Base-by-base conservation (phyloP, 2,888 invertebrate species). In the Drosophila pegasa region DNA sequence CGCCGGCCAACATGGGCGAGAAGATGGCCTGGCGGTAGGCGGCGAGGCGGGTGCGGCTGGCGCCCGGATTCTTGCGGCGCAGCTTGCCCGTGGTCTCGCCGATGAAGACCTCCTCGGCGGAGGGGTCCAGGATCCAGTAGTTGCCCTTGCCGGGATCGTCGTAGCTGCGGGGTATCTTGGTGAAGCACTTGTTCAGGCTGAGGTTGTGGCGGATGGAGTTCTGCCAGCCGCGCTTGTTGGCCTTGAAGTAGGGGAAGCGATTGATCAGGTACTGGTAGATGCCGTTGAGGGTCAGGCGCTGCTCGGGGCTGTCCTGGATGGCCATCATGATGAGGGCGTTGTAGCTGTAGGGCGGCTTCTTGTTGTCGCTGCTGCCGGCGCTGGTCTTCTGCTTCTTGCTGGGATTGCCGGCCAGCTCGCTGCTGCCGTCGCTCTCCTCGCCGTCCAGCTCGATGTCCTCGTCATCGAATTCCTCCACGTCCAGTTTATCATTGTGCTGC, bases 291-390 rank as follows among this genome's bases (percentile, higher is more conserved):
- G 99, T 99, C 41, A 99, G 93, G 10, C 98, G 93, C 90, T 98
- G 98, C 84, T 98, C 98, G 0, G 97, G 96, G 89, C 98, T 98
- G 90, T 97, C 96, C 57, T 98, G 94, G 63, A 99, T 99, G n/a
- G 99, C 99, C 99, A 99, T 99, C 98, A 99, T 99, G 89, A 99
- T 99, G 57, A 99, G 94, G 0, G 99, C 99, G 93, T 99, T 99
- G 94, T 99, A 99, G 92, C 98, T 98, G 93, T 97, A 99, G 0
- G 98, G 97, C 0, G 99, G 99, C 90, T 99, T 99, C 87, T 97
- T 97, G 90, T 95, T 95, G 29, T 90, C 92, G 20, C 16, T 71
- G 59, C 82, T 91, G 63, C 78, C 72, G 25, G 75, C 60, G 59
- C 62, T 75, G 27, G 45, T 6, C 48, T 84, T 76, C 14, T 80